Percentiles rank a stretch among this genome's conserved stretches.
Conservation (phyloP, 2,888 invertebrate genomes). For the Lydus trimaculatus region DNA sequence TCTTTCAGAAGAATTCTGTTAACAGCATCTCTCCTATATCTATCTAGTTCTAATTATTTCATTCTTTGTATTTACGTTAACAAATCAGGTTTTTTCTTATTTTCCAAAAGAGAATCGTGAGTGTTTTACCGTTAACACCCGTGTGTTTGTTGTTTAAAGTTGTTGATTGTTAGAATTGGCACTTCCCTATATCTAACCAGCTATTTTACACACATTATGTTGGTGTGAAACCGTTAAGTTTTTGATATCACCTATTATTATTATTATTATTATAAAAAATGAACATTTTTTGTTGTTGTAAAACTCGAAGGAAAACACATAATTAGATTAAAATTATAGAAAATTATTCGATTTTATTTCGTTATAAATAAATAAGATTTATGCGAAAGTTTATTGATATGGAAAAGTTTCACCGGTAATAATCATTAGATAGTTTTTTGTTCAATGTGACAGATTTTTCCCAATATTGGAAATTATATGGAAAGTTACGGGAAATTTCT, state of each 20-base stretch:
- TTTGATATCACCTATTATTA: not conserved
- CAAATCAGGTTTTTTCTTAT: not conserved
- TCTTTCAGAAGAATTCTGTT: not conserved
- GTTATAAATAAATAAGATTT: too few relatives aligned
- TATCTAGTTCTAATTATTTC: not conserved
- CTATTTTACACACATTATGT: not conserved
- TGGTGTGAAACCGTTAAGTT: conserved; percentile 5
- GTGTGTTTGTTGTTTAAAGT: not conserved
- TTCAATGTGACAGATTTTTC: conserved; percentile 4
- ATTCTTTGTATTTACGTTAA: not conserved
- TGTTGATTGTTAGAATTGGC: conserved; percentile 26
- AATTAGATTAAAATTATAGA: not conserved
- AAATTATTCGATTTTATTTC: not conserved
- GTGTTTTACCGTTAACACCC: conserved; percentile 9
- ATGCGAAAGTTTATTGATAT: not conserved
- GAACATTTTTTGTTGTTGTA: not conserved
- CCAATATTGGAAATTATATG: not conserved
- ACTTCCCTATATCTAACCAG: conserved; percentile 22
- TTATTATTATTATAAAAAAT: not conserved
- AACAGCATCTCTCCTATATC: not conserved
- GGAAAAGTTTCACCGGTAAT: not conserved
- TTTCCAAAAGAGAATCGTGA: conserved; percentile 3
- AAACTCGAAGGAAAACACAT: not conserved
- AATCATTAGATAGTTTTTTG: not conserved
- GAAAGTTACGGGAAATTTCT: not conserved